Evolutionary conservation across 1,140 invertebrate species (phyloP).

Genomic region (Stegodyphus dumicola): DNA sequence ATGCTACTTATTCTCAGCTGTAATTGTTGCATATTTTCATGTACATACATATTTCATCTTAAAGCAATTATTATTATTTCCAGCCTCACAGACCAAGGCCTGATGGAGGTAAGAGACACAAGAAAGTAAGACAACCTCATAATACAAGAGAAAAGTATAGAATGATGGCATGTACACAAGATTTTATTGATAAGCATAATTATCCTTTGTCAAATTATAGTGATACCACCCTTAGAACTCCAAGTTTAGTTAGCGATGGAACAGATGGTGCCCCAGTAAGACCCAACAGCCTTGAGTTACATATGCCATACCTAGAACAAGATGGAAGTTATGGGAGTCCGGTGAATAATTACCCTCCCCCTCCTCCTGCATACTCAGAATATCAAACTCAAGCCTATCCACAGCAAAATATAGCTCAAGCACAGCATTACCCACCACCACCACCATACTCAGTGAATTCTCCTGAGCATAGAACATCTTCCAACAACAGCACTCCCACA

Average conservation of each 20-base stretch:
- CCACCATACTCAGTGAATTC: constrained; percentile 63
- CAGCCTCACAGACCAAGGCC: constrained; percentile 60
- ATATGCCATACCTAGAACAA: constrained; percentile 52
- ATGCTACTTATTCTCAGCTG: neutral
- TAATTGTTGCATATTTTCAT: neutral
- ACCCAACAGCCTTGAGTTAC: constrained; percentile 79
- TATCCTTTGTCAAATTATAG: constrained; percentile 48
- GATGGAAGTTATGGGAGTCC: constrained; percentile 61
- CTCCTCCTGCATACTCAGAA: constrained; percentile 63
- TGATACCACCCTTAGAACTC: constrained; percentile 49
- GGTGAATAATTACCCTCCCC: constrained; percentile 65
- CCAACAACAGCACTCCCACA: constrained; percentile 51
- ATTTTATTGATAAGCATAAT: constrained; percentile 62
- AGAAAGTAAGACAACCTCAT: constrained; percentile 85
- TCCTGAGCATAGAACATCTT: constrained; percentile 66
- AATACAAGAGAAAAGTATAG: constrained; percentile 87
- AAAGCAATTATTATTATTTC: constrained; percentile 1
- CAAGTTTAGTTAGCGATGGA: constrained; percentile 65
- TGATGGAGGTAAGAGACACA: constrained; percentile 71
- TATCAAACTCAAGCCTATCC: constrained; percentile 62
- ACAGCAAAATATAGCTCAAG: constrained; percentile 39
- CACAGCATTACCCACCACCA: constrained; percentile 62
- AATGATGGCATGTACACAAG: constrained; percentile 76
- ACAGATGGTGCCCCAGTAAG: constrained; percentile 73
- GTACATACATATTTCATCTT: neutral